phyloP scores from a whole-genome alignment of 2,888 invertebrate genomes.

The Caenorhabditis plicata region DNA sequence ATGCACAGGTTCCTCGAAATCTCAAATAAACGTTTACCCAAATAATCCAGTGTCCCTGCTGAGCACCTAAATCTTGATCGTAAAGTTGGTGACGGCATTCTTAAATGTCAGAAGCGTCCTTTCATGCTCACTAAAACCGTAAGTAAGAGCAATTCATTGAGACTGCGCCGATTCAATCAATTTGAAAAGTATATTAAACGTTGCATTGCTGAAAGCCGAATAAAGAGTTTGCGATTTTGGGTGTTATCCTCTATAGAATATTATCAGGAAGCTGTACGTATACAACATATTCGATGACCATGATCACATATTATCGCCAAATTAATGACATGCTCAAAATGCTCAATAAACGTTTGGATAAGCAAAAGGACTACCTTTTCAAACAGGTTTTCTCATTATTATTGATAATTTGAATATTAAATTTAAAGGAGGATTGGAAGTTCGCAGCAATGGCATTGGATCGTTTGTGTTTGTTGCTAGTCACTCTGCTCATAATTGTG shows the following conservation, averaged over 20 bases:
- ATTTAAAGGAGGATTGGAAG: constrained; percentile 48
- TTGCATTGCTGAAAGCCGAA: constrained; percentile 40
- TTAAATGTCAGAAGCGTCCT: constrained; percentile 29
- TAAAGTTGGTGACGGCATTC: constrained; percentile 57
- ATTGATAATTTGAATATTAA: constrained; percentile 1
- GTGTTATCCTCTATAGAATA: background rate
- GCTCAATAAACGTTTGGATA: constrained; percentile 20
- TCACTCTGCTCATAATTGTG: constrained; percentile 37
- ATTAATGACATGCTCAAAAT: constrained; percentile 43
- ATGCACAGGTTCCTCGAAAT: constrained; percentile 36
- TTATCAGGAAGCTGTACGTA: constrained; percentile 31
- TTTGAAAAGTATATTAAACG: constrained; percentile 48
- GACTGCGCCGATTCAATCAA: constrained; percentile 24
- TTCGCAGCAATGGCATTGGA: constrained; percentile 52
- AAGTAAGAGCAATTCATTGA: constrained; percentile 30
- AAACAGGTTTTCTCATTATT: constrained; percentile 12
- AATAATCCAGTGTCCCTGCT: constrained; percentile 36
- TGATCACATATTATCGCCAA: constrained; percentile 43
- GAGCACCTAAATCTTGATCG: constrained; percentile 44
- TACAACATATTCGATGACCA: constrained; percentile 38
- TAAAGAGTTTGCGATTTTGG: constrained; percentile 21
- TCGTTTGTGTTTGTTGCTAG: constrained; percentile 42
- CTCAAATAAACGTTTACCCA: constrained; percentile 10
- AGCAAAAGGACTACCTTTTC: constrained; percentile 23
- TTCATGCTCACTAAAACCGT: constrained; percentile 16